These are phyloP conservation scores for Malurus leucopterus DNA, from an alignment of 2,797 vertebrate genomes.

Conservation along the genomic window DNA sequence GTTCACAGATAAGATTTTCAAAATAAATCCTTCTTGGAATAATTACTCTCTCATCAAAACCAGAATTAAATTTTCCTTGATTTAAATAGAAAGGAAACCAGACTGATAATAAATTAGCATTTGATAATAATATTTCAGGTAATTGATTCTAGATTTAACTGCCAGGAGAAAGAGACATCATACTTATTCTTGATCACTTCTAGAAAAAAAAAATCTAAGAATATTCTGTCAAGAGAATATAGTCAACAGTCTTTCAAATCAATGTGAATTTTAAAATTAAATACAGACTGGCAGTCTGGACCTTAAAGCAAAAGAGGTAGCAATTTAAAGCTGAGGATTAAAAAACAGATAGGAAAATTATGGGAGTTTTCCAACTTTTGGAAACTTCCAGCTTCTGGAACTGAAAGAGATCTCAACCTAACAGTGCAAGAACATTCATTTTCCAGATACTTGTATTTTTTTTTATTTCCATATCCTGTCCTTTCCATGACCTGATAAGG, in stretches of 20 bases:
- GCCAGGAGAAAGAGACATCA: accelerated
- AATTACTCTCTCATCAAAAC: not conserved
- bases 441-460: not conserved
- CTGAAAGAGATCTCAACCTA: not conserved
- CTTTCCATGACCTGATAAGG: not conserved
- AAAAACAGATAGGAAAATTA: not conserved
- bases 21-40: not conserved
- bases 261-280: not conserved
- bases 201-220: not conserved
- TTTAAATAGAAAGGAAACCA: not conserved
- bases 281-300: not conserved
- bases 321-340: not conserved
- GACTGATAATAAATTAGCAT: not conserved
- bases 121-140: not conserved
- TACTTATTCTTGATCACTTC: not conserved
- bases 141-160: not conserved
- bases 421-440: not conserved
- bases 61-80: not conserved
- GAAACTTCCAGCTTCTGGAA: not conserved
- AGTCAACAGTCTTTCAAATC: not conserved
- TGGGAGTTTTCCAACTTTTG: not conserved
- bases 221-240: not conserved
- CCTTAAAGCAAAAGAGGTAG: not conserved
- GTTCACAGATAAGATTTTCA: not conserved
- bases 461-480: not conserved